Evolutionary conservation across 2,888 invertebrate genomes (phyloP).

Genomic region (Xanthia icteritia): DNA sequence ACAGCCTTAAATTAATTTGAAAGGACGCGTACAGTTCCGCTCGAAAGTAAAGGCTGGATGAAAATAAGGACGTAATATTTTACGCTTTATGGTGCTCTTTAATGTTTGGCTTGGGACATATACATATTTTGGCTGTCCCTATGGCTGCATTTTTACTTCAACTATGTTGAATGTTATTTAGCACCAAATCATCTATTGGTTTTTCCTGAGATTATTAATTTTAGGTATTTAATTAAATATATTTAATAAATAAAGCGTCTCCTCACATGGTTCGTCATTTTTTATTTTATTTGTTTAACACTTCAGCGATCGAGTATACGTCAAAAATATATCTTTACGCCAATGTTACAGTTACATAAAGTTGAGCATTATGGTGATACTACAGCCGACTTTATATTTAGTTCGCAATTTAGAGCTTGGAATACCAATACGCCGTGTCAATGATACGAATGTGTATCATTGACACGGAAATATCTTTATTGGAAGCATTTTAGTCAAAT

Average conservation of each 20-base stretch:
- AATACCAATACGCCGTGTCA: conserved; percentile 4
- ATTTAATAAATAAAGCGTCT: neutral
- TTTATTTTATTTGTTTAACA: neutral
- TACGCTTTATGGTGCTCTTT: neutral
- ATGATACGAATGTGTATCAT: neutral
- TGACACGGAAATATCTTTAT: conserved; percentile 16
- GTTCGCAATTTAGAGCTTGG: neutral
- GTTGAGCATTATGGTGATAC: neutral
- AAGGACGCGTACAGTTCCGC: conserved; percentile 18
- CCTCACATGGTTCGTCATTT: neutral
- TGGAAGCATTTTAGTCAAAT: conserved; percentile 15
- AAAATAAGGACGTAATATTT: conserved; percentile 3
- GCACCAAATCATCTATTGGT: neutral
- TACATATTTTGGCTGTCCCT: too few species aligned
- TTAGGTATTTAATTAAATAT: neutral
- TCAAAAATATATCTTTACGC: neutral
- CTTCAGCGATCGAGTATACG: neutral
- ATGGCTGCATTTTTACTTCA: too few species aligned
- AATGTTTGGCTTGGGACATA: neutral
- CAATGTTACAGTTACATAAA: neutral
- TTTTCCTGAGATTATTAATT: neutral
- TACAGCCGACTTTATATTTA: conserved; percentile 8
- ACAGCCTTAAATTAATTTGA: conserved; percentile 38
- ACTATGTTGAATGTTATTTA: neutral
- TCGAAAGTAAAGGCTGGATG: neutral